A percentile compares a stretch with the other conserved stretches of the same genome.
Conservation (phyloP, 2,113 vertebrate genomes). For the Dasyurus viverrinus region DNA sequence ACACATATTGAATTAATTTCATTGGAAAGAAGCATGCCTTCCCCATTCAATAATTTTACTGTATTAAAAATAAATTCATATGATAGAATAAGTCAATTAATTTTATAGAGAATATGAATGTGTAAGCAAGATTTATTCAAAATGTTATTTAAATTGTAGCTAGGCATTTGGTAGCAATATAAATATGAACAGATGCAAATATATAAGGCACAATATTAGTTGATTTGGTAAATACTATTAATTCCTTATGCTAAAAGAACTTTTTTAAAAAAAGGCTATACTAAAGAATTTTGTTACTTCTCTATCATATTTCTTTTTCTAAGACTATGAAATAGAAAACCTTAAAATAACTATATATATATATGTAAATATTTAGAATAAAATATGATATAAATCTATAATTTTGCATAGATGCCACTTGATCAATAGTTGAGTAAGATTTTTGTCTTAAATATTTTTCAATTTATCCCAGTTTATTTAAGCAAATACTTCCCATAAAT, state of each 20-base stretch:
- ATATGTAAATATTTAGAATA: constrained; percentile 9
- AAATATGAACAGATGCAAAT: background rate
- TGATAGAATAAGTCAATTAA: background rate
- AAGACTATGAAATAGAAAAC: background rate
- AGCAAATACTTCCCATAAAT: constrained; percentile 37
- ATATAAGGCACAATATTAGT: background rate
- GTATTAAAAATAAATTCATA: background rate
- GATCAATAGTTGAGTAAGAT: constrained; percentile 26
- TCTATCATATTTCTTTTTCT: background rate
- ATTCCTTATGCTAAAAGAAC: background rate
- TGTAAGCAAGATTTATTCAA: background rate
- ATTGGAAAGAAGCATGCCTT: rapidly evolving
- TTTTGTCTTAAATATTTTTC: constrained; percentile 35
- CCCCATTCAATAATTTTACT: background rate
- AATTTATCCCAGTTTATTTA: constrained; percentile 41
- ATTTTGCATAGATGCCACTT: constrained; percentile 16
- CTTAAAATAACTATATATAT: constrained; percentile 7
- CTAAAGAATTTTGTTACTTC: background rate
- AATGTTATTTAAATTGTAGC: background rate
- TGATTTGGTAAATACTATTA: background rate
- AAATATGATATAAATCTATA: constrained; percentile 34
- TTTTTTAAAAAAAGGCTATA: background rate
- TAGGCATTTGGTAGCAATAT: background rate
- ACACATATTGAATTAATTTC: background rate
- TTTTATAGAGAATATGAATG: background rate